Conservation (phyloP, 2,888 invertebrate species). For the Mimumesa dahlbomi region DNA sequence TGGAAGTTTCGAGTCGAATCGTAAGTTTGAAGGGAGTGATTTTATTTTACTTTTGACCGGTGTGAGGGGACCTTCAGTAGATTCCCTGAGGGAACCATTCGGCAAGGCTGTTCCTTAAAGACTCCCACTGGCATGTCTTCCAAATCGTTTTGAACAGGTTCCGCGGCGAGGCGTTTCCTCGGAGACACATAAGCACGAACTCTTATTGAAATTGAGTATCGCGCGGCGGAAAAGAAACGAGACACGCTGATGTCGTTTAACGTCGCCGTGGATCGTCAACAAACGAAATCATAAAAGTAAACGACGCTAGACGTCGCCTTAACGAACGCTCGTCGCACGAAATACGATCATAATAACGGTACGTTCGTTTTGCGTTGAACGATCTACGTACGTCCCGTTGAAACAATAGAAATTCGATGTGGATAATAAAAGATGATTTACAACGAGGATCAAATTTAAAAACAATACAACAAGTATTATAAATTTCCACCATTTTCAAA, state of each 20-base stretch:
- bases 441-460: too few species aligned
- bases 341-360: too few species aligned
- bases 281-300: too few species aligned
- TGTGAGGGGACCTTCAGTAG: conserved; percentile 6
- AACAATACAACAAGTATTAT: too few species aligned
- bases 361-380: too few species aligned
- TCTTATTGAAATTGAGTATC: conserved; percentile 49
- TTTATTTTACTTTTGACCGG: neutral
- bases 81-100: conserved; percentile 14
- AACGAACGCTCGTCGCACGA: too few species aligned
- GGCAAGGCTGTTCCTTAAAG: conserved; percentile 8
- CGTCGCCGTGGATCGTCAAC: neutral
- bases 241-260: neutral
- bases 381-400: too few species aligned
- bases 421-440: too few species aligned
- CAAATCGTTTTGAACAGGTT: conserved; percentile 16
- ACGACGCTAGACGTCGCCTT: too few species aligned
- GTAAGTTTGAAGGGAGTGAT: neutral
- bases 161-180: conserved; percentile 10
- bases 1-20: neutral
- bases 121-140: conserved; percentile 22
- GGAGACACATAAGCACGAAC: conserved; percentile 18
- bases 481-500: too few species aligned
- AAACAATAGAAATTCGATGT: too few species aligned
- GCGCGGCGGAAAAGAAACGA: neutral